Evolutionary conservation across 2,888 invertebrate genomes (phyloP).

Genomic region (Plebejus anna): DNA sequence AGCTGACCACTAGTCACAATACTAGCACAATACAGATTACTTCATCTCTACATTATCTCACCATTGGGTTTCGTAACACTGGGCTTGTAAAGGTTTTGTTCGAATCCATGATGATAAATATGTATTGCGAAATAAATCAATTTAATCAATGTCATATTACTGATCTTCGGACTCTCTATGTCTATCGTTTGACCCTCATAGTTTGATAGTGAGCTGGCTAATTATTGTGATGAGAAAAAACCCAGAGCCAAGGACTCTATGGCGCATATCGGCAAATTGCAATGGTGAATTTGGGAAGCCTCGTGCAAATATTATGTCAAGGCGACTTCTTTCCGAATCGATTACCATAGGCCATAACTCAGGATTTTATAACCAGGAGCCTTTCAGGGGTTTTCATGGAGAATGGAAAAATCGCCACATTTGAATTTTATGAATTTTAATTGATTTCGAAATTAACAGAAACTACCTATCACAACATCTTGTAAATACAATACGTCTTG

Average conservation of each 20-base stretch:
- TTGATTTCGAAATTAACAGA: too few species aligned
- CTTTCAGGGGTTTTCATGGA: too few species aligned
- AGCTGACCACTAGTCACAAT: not conserved
- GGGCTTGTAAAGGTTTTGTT: constrained; percentile 14
- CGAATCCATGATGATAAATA: not conserved
- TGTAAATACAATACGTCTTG: too few species aligned
- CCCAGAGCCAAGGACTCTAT: not conserved
- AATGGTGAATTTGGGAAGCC: not conserved
- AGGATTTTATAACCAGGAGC: too few species aligned
- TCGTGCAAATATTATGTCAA: not conserved
- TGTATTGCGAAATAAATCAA: constrained; percentile 9
- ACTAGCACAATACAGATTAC: constrained; percentile 19
- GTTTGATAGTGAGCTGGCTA: not conserved
- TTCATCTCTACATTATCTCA: constrained; percentile 24
- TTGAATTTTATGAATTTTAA: too few species aligned
- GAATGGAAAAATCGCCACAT: too few species aligned
- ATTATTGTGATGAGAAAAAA: not conserved
- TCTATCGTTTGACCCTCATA: not conserved
- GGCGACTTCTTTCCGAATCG: not conserved
- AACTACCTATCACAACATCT: too few species aligned
- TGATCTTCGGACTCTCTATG: not conserved
- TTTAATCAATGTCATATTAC: constrained; percentile 15
- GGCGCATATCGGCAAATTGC: not conserved
- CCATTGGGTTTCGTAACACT: constrained; percentile 8
- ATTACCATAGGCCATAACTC: not conserved